phyloP scores from a whole-genome alignment of 2,888 invertebrate genomes.

The Himalopsyche anomala region DNA sequence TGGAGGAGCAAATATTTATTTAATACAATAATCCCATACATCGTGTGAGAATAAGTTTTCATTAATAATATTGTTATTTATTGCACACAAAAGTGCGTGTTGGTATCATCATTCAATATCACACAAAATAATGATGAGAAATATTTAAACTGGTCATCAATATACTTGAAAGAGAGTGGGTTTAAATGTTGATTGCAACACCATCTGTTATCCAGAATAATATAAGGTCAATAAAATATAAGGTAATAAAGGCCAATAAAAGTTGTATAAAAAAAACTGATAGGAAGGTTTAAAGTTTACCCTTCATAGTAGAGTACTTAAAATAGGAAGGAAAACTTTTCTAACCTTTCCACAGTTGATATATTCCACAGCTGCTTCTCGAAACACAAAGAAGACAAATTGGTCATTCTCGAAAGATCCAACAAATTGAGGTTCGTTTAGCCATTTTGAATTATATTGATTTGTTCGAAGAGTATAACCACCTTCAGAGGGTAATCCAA shows the following conservation, averaged over 20 bases:
- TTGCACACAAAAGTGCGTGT: neutral
- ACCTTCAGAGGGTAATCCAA: constrained; percentile 32
- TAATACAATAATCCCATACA: constrained; percentile 11
- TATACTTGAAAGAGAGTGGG: constrained; percentile 41
- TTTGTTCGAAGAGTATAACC: constrained; percentile 81
- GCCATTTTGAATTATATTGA: constrained; percentile 90
- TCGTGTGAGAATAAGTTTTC: neutral
- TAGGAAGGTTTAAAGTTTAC: too few relatives aligned
- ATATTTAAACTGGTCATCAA: constrained; percentile 46
- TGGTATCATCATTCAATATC: constrained; percentile 6
- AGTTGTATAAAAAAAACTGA: too few relatives aligned
- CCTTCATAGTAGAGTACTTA: too few relatives aligned
- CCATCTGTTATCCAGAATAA: constrained; percentile 17
- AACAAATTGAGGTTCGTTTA: constrained; percentile 95
- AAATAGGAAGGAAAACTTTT: neutral
- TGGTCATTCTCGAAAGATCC: constrained; percentile 92
- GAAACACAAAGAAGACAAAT: constrained; percentile 93
- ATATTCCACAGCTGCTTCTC: constrained; percentile 94
- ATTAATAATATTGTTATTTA: constrained; percentile 18
- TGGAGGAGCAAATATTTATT: constrained; percentile 27
- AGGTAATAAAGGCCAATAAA: neutral
- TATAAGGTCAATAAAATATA: neutral
- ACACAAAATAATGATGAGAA: constrained; percentile 7
- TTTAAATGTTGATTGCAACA: neutral
- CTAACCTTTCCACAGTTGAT: constrained; percentile 94